Percentiles rank a stretch among this genome's conserved stretches.
Conservation (phyloP, 2,888 invertebrate genomes). For the Tenthredo notha region DNA sequence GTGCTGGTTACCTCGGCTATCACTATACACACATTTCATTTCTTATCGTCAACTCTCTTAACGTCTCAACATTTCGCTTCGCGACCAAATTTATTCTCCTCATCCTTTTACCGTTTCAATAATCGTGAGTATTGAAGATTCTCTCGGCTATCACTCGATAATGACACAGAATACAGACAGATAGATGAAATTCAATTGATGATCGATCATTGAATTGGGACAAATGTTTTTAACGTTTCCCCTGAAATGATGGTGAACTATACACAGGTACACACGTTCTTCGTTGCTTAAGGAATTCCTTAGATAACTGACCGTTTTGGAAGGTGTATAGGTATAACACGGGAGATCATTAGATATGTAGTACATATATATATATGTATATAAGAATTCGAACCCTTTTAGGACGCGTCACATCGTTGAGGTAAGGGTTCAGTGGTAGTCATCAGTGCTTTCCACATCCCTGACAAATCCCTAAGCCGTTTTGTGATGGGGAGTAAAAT, state of each 20-base stretch:
- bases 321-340: neutral
- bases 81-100: neutral
- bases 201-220: no score
- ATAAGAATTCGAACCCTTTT: constrained; percentile 44
- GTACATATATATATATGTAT: neutral
- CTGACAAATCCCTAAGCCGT: constrained; percentile 49
- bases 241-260: no score
- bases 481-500: constrained; percentile 41
- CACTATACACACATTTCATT: constrained; percentile 44
- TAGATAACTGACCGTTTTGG: constrained; percentile 33
- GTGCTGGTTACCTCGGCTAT: constrained; percentile 26
- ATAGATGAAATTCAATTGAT: no score
- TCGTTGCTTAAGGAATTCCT: neutral
- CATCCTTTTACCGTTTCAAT: neutral
- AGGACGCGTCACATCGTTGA: constrained; percentile 37
- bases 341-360: constrained; percentile 18
- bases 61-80: constrained; percentile 37
- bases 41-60: constrained; percentile 43
- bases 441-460: constrained; percentile 45
- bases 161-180: no score
- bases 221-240: no score
- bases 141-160: neutral
- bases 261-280: neutral
- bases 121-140: neutral
- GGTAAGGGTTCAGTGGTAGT: constrained; percentile 26